Evolutionary conservation across 2,113 vertebrate genomes (phyloP).

Genomic region (Mormyrus lacerda): DNA sequence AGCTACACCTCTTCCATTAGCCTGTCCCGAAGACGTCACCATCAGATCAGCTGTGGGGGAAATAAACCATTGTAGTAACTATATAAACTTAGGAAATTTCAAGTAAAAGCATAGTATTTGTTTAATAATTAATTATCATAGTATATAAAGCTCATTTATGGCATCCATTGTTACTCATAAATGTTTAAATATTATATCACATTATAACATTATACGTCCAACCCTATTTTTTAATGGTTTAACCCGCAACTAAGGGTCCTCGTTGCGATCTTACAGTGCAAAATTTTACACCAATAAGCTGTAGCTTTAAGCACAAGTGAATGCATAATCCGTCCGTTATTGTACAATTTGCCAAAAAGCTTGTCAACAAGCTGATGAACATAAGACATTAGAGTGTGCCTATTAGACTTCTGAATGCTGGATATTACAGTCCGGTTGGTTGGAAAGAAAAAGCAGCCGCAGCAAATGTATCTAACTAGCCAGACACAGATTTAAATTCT

Average conservation of each 20-base stretch:
- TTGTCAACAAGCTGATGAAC: neutral
- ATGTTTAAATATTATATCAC: neutral
- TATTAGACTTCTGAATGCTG: neutral
- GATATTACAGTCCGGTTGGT: neutral
- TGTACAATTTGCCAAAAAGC: neutral
- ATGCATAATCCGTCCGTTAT: neutral
- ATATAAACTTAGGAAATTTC: neutral
- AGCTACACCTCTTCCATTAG: conserved; percentile 57
- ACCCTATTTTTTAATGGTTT: conserved; percentile 40
- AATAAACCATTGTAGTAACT: neutral
- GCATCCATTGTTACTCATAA: neutral
- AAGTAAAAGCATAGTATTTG: neutral
- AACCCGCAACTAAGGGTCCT: conserved; percentile 50
- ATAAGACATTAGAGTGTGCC: neutral
- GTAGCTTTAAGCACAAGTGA: neutral
- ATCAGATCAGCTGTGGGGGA: conserved; percentile 34
- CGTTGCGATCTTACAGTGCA: conserved; percentile 13
- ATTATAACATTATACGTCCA: neutral
- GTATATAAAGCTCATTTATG: neutral
- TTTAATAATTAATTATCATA: neutral
- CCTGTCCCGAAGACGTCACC: conserved; percentile 46
- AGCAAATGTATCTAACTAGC: neutral
- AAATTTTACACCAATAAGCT: conserved; percentile 9
- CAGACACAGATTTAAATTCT: neutral
- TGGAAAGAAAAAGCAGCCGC: neutral